Conservation (phyloP, 92 coral and sea anemone genomes). For the Montipora capitata region DNA sequence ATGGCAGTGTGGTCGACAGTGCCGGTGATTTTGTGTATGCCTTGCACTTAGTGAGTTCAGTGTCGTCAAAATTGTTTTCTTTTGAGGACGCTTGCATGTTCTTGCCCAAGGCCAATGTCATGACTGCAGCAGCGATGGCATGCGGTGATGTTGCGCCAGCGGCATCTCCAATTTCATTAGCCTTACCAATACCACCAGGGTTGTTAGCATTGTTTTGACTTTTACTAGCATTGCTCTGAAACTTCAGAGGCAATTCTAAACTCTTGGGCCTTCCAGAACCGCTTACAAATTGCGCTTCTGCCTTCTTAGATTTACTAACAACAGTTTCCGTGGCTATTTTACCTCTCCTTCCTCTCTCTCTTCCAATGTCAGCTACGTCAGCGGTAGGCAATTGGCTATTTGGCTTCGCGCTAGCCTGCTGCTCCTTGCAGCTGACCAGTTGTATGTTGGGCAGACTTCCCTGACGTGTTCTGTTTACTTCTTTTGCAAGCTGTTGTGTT, state of each 20-base stretch:
- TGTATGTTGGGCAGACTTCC: conserved; percentile 75
- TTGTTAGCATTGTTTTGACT: conserved; percentile 15
- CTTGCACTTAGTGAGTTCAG: conserved; percentile 69
- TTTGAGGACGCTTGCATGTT: conserved; percentile 88
- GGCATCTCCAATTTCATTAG: conserved; percentile 61
- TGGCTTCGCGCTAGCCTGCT: conserved; percentile 39
- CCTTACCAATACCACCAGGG: conserved; percentile 27
- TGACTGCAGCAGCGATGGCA: conserved; percentile 94
- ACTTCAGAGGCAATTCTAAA: conserved; percentile 43
- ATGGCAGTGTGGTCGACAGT: conserved; percentile 73
- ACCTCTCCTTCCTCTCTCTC: conserved; percentile 56
- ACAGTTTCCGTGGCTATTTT: conserved; percentile 42
- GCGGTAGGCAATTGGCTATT: conserved; percentile 16
- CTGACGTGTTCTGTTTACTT: conserved; percentile 75
- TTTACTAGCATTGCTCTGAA: conserved; percentile 22
- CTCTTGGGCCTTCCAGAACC: conserved; percentile 44
- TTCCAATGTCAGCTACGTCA: conserved; percentile 43
- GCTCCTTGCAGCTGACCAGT: conserved; percentile 24
- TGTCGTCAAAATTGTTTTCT: conserved; percentile 84
- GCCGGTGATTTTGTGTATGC: conserved; percentile 78
- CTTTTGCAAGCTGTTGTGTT: conserved; percentile 63
- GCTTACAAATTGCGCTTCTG: conserved; percentile 46
- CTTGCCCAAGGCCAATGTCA: conserved; percentile 91
- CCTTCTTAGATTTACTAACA: conserved; percentile 49
- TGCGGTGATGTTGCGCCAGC: conserved; percentile 87